A percentile compares a stretch with the other conserved stretches of the same genome.
Evolutionary conservation across 2,888 invertebrate genomes (phyloP).

Genomic region (Margaritifera margaritifera): DNA sequence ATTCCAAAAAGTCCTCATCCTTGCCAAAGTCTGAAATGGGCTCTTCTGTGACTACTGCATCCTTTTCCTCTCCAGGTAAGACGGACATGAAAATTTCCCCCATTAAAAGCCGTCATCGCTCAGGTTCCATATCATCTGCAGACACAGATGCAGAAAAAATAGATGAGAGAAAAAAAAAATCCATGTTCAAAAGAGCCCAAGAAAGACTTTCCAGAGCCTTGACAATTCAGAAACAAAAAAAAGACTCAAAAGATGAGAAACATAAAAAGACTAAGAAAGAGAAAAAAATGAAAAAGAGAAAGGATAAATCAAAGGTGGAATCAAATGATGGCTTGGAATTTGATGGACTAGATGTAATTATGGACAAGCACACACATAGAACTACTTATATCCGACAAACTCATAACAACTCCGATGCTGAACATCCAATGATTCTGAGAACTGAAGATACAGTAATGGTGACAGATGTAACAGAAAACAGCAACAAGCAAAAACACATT

Average conservation of each 20-base stretch:
- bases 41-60: not conserved
- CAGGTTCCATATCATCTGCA: constrained; percentile 14
- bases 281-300: constrained; percentile 10
- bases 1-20: not conserved
- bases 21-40: not conserved
- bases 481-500: constrained; percentile 35
- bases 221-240: constrained; percentile 11
- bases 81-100: not conserved
- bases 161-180: constrained; percentile 52
- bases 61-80: constrained; percentile 2
- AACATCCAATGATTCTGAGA: constrained; percentile 11
- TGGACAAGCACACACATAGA: constrained; percentile 24
- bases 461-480: constrained; percentile 14
- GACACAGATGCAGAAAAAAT: constrained; percentile 16
- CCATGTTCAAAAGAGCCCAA: constrained; percentile 51
- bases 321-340: not conserved
- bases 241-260: constrained; percentile 8
- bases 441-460: constrained; percentile 21
- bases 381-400: constrained; percentile 30
- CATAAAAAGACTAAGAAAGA: constrained; percentile 1
- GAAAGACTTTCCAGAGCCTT: constrained; percentile 47
- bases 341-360: constrained; percentile 17
- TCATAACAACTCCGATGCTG: constrained; percentile 11
- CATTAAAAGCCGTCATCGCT: constrained; percentile 4
- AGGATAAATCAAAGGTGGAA: constrained; percentile 8